Conservation (phyloP, 2,797 vertebrate genomes). For the Fistularia commersonii region DNA sequence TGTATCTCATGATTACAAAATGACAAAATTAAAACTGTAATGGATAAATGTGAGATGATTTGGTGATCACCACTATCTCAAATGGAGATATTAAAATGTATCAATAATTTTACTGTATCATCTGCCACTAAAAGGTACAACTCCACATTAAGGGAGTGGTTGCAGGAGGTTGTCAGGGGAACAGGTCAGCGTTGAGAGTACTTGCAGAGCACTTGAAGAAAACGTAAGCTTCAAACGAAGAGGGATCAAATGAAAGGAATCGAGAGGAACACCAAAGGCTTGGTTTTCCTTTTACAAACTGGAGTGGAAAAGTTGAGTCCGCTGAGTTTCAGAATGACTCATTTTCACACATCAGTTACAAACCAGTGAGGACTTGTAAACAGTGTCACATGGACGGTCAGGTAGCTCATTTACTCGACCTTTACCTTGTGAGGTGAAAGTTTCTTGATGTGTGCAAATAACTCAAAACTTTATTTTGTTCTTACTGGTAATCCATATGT, state of each 20-base stretch:
- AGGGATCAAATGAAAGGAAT: background rate
- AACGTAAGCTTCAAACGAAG: background rate
- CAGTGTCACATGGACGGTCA: conserved; percentile 3
- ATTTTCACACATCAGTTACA: conserved; percentile 27
- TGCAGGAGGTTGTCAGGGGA: background rate
- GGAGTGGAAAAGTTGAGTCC: conserved; percentile 17
- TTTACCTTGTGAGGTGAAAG: conserved; percentile 5
- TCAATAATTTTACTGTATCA: no score
- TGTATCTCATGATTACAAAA: no score
- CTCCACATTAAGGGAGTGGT: no score
- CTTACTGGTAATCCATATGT: background rate
- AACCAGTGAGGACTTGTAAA: conserved; percentile 19
- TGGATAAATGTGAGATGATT: no score
- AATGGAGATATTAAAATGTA: no score
- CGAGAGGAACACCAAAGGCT: background rate
- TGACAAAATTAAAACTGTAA: no score
- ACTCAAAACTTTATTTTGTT: background rate
- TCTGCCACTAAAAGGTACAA: no score
- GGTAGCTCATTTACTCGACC: conserved; percentile 16
- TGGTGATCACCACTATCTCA: no score
- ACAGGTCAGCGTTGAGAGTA: background rate
- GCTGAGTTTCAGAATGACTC: conserved; percentile 1
- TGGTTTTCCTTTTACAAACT: background rate
- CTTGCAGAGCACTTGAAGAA: conserved; percentile 1
- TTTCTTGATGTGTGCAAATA: background rate